Conservation (phyloP, 92 coral and sea anemone genomes). For the Blastomussa wellsi region DNA sequence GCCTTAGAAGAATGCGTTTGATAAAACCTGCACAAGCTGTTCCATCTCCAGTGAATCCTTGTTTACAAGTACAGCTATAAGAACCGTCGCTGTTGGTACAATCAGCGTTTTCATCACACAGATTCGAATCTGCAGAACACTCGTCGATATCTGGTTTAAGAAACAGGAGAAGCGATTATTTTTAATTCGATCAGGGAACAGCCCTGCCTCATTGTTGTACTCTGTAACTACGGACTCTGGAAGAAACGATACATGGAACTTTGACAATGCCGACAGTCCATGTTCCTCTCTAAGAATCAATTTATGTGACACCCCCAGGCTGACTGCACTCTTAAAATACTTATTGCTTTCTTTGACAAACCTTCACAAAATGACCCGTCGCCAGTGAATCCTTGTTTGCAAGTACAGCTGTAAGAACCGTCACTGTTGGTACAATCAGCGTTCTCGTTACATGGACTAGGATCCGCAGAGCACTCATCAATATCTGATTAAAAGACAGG, state of each 20-base stretch:
- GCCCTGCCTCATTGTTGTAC: conserved; percentile 7
- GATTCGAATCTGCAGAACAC: conserved; percentile 32
- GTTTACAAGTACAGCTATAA: conserved; percentile 48
- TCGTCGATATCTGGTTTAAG: conserved; percentile 43
- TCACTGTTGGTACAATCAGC: conserved; percentile 56
- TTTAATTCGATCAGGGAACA: no score
- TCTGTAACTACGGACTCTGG: no score
- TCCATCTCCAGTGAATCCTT: conserved; percentile 61
- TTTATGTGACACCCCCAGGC: no score
- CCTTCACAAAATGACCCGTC: conserved; percentile 19
- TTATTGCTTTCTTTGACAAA: no score
- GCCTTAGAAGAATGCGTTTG: no score
- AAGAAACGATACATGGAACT: background rate
- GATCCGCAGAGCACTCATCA: conserved; percentile 57
- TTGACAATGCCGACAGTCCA: no score
- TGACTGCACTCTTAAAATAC: no score
- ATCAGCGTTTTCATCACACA: conserved; percentile 38
- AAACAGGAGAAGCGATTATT: no score
- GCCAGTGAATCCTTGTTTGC: conserved; percentile 68
- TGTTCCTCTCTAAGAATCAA: no score
- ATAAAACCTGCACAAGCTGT: conserved; percentile 13
- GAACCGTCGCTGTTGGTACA: conserved; percentile 57
- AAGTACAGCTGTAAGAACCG: conserved; percentile 39
- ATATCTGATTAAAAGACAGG: no score
- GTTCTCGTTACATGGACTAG: conserved; percentile 46